Evolutionary conservation across 2,113 vertebrate genomes (phyloP).

Genomic region (Salvelinus fontinalis): DNA sequence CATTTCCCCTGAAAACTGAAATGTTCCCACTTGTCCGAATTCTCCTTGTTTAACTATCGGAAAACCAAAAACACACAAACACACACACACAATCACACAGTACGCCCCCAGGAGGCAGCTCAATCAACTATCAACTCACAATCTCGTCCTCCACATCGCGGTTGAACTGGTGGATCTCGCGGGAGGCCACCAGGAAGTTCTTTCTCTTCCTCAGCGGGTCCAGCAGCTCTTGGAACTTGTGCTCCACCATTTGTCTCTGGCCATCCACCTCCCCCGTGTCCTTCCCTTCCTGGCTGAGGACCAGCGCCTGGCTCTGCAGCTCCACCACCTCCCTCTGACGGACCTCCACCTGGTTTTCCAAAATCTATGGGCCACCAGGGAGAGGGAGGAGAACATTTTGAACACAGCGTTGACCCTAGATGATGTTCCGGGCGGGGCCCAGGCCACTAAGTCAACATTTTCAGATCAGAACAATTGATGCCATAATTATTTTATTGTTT

Average conservation of each 20-base stretch:
- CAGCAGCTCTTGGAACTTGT: slow-evolving; percentile 87
- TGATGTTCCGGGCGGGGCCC: too few species aligned
- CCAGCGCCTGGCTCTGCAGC: slow-evolving; percentile 89
- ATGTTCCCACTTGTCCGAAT: too few species aligned
- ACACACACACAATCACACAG: too few species aligned
- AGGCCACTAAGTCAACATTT: too few species aligned
- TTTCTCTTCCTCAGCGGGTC: slow-evolving; percentile 85
- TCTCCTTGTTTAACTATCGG: too few species aligned
- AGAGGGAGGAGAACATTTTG: not conserved
- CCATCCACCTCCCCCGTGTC: slow-evolving; percentile 91
- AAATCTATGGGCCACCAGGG: slow-evolving; percentile 75
- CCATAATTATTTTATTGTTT: too few species aligned
- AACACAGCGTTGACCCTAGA: not conserved
- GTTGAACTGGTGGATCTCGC: slow-evolving; percentile 96
- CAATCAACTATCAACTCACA: slow-evolving; percentile 63
- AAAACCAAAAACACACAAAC: too few species aligned
- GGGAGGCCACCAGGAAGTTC: slow-evolving; percentile 86
- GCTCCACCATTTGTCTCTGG: slow-evolving; percentile 83
- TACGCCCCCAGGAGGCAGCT: too few species aligned
- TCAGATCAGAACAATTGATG: too few species aligned
- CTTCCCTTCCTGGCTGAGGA: slow-evolving; percentile 89
- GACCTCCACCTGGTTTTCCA: slow-evolving; percentile 97
- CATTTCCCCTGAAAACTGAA: too few species aligned
- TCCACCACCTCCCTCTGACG: slow-evolving; percentile 94
- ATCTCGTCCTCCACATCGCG: slow-evolving; percentile 95